These are phyloP conservation scores for Holacanthella duospinosa DNA, from an alignment of 2,888 invertebrate genomes.

Conservation along the genomic window DNA sequence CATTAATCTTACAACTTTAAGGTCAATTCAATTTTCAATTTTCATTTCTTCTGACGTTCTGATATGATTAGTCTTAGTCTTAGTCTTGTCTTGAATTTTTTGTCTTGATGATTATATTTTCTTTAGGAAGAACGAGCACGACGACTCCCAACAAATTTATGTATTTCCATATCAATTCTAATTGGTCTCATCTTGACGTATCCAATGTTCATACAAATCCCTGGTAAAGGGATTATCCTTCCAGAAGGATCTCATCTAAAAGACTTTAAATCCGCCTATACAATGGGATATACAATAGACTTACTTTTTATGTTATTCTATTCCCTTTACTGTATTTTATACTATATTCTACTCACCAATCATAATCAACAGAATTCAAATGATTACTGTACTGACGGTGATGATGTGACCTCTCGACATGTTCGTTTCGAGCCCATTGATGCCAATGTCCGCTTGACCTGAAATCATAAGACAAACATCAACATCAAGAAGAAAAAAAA, in stretches of 20 bases:
- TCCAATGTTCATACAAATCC: neutral
- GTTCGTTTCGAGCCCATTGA: neutral
- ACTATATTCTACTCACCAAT: neutral
- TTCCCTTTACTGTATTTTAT: neutral
- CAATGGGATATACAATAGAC: neutral
- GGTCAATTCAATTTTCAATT: no score
- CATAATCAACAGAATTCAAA: neutral
- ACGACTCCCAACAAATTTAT: neutral
- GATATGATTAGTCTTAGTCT: neutral
- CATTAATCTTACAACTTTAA: no score
- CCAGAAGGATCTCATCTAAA: neutral
- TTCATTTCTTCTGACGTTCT: no score
- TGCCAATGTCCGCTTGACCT: neutral
- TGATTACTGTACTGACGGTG: neutral
- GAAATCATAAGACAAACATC: neutral
- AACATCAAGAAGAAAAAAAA: no score
- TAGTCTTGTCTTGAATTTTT: neutral
- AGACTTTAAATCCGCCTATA: constrained; percentile 1
- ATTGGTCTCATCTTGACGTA: constrained; percentile 1
- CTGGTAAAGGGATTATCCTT: neutral
- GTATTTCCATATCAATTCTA: neutral
- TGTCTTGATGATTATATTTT: neutral
- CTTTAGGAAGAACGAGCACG: neutral
- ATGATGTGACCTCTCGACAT: neutral
- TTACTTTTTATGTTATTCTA: neutral